Percentiles rank a stretch among this genome's conserved stretches.
Evolutionary conservation across 2,113 vertebrate species (phyloP).

Genomic region (Ciconia maguari): DNA sequence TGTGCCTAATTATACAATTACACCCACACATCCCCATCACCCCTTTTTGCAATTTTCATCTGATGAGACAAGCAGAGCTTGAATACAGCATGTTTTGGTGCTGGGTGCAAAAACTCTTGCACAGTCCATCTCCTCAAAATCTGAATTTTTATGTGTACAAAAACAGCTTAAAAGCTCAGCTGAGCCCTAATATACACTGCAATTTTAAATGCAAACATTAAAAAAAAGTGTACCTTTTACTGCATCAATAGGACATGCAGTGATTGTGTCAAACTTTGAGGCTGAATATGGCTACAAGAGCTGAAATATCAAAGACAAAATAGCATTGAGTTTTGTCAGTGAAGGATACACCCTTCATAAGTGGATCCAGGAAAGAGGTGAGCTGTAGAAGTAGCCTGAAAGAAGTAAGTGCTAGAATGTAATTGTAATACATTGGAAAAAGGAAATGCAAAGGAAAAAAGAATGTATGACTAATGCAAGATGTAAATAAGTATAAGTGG

Average conservation of each 20-base stretch:
- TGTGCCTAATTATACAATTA: slow-evolving; percentile 24
- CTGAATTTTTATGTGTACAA: background rate
- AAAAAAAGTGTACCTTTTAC: background rate
- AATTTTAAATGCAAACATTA: background rate
- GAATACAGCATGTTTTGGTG: background rate
- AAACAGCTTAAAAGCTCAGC: background rate
- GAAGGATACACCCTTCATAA: background rate
- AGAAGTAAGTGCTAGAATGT: background rate
- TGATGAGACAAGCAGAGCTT: background rate
- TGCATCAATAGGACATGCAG: background rate
- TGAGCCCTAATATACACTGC: background rate
- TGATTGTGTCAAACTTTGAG: background rate
- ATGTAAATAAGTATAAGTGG: background rate
- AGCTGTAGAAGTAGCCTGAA: background rate
- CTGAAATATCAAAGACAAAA: background rate
- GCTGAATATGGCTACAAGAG: background rate
- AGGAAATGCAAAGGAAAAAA: background rate
- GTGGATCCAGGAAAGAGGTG: background rate
- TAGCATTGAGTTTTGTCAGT: background rate
- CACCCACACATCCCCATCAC: background rate
- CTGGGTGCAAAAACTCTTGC: background rate
- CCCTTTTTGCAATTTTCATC: background rate
- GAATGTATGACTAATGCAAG: background rate
- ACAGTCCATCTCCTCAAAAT: background rate
- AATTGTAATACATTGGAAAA: background rate